Base-by-base conservation (phyloP, 2,888 invertebrate genomes). In the Cylindroiulus punctatus region DNA sequence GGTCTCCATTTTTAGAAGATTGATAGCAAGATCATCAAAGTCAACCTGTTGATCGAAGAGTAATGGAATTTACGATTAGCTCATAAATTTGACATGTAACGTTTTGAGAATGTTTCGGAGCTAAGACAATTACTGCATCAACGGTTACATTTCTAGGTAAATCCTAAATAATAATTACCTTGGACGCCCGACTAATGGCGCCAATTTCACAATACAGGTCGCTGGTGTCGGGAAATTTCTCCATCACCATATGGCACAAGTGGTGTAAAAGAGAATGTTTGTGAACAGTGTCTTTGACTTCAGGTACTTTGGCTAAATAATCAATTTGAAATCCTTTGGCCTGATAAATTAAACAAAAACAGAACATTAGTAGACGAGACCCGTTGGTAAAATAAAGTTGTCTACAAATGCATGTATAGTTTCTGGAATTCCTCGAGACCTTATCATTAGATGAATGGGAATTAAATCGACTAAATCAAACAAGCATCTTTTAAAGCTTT, bases 201-300 rank as follows among this genome's bases (percentile, higher is more conserved):
- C 92, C 92, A 22, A 93, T 91, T 88, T 93, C 99, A 84, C 98
- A 98, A 92, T 99, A 99, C 88, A 99, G 94, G 93, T 99, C 99
- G 26, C 97, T 95, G 30, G 97, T 96, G 89, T 98, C 98, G 0
- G 97, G 96, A 91, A 96, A 97, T 91, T 98, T 96, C 90, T 99
- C 98, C 93, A 98, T 96, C 88, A 99, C 97, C 93, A 98, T 97
- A 91, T 97, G 96, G 91, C 98, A 98, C 88, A 99, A 93, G 91
- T 99, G 99, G 91, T 99, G 98, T 87, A 99, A 93, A 87, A 99
- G 92, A 8, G 99, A 98, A 92, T 99, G 98, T 91, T 99, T 99
- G 91, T 99, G 98, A 76, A 99, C 98, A 0, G 99, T 99, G 91
- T 99, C 99, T 92, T 99, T 98, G 81, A 99, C 98, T 93, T 99